A percentile compares a stretch with the other conserved stretches of the same genome.
phyloP scores from a whole-genome alignment of 1,140 invertebrate genomes.

The Dreissena rostriformis region DNA sequence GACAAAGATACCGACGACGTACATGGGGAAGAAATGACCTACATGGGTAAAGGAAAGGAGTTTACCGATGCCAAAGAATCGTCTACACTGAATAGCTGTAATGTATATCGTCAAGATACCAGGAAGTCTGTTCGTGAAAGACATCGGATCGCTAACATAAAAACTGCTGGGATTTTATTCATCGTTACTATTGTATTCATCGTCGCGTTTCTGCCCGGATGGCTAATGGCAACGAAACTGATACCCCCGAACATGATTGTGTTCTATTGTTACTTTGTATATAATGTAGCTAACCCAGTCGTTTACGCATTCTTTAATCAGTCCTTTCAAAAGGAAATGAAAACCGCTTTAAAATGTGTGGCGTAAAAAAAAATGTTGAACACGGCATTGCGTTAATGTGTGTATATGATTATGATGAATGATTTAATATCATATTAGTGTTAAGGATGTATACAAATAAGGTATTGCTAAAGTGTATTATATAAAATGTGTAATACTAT shows the following conservation, averaged over 20 bases:
- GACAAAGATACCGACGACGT: not conserved
- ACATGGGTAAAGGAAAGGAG: not conserved
- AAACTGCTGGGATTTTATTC: slow-evolving; percentile 78
- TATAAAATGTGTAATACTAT: too few relatives aligned
- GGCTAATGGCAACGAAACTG: slow-evolving; percentile 74
- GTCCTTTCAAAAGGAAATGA: slow-evolving; percentile 77
- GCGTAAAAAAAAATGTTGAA: not conserved
- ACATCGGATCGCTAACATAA: slow-evolving; percentile 73
- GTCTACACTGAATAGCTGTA: slow-evolving; percentile 38
- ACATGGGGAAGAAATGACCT: not conserved
- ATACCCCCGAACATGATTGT: slow-evolving; percentile 69
- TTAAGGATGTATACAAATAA: too few relatives aligned
- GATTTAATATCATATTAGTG: too few relatives aligned
- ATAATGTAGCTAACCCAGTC: slow-evolving; percentile 79
- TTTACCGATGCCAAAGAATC: slow-evolving; percentile 16
- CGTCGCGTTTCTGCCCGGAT: slow-evolving; percentile 76
- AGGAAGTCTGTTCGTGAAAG: slow-evolving; percentile 61
- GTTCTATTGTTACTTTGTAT: slow-evolving; percentile 79
- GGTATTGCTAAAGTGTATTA: too few relatives aligned
- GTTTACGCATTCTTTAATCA: slow-evolving; percentile 80
- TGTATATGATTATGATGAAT: too few relatives aligned
- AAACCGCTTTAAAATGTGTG: slow-evolving; percentile 68
- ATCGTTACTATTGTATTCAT: slow-evolving; percentile 78
- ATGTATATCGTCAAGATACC: slow-evolving; percentile 22
- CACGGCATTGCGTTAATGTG: too few relatives aligned